These are phyloP conservation scores for Manis pentadactyla DNA, from an alignment of 2,797 vertebrate species.

Conservation along the genomic window DNA sequence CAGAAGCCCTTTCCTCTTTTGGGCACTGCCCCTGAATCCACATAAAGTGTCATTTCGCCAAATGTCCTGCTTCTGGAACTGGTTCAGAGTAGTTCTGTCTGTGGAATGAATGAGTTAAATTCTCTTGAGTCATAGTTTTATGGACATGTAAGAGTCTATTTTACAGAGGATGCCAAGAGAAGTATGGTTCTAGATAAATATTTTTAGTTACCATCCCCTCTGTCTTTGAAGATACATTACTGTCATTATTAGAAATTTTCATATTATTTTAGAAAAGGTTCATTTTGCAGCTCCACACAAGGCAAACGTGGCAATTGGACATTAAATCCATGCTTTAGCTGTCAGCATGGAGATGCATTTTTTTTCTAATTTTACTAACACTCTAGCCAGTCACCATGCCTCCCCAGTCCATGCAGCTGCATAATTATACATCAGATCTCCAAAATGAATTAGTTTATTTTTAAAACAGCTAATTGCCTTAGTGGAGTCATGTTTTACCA, in stretches of 20 bases:
- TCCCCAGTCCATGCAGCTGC: slow-evolving; percentile 77
- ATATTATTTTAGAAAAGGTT: slow-evolving; percentile 22
- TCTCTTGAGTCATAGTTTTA: background rate
- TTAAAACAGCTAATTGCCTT: slow-evolving; percentile 83
- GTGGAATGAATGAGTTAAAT: background rate
- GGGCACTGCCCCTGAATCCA: background rate
- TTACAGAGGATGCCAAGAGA: background rate
- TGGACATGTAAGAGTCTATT: slow-evolving; percentile 45
- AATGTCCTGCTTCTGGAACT: background rate
- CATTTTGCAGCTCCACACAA: slow-evolving; percentile 14
- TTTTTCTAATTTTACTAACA: slow-evolving; percentile 66
- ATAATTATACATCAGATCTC: slow-evolving; percentile 79
- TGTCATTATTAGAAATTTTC: slow-evolving; percentile 23
- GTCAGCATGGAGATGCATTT: slow-evolving; percentile 22
- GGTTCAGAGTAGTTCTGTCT: background rate
- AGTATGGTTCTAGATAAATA: background rate
- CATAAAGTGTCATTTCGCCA: background rate
- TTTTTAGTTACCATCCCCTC: slow-evolving; percentile 13
- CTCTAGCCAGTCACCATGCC: slow-evolving; percentile 60
- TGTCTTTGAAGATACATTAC: background rate
- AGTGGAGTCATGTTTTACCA: slow-evolving; percentile 81
- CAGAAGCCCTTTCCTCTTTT: background rate
- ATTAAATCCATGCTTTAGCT: slow-evolving; percentile 42
- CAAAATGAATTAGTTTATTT: slow-evolving; percentile 84
- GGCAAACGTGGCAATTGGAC: slow-evolving; percentile 40